phyloP scores from a whole-genome alignment of 2,113 vertebrate genomes.

The Cryptoleucopteryx plumbea region DNA sequence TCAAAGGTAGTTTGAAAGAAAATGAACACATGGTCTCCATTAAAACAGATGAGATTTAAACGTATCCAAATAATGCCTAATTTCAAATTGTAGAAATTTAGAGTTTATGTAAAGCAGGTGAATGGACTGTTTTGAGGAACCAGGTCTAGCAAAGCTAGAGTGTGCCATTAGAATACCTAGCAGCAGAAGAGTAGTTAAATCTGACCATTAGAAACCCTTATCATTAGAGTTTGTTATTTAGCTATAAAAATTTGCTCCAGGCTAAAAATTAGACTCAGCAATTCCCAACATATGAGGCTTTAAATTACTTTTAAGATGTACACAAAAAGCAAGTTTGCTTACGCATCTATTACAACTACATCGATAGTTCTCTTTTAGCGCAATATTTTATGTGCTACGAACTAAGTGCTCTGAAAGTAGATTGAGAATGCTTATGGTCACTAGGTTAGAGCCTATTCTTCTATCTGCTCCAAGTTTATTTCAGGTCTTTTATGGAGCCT shows the following conservation, averaged over 20 bases:
- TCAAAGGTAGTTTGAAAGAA: slow-evolving; percentile 30
- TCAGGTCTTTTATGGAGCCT: neutral
- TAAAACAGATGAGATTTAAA: slow-evolving; percentile 30
- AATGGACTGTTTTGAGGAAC: neutral
- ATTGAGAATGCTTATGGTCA: neutral
- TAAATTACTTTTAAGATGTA: slow-evolving; percentile 27
- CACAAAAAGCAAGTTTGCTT: slow-evolving; percentile 29
- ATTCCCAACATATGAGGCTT: neutral
- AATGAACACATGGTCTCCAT: neutral
- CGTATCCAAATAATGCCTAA: neutral
- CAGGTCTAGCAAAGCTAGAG: neutral
- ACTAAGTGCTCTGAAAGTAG: neutral
- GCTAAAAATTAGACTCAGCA: slow-evolving; percentile 39
- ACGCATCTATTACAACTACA: neutral
- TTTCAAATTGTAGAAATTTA: neutral
- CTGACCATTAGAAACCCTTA: slow-evolving; percentile 23
- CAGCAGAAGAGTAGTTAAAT: neutral
- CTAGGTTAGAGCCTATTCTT: neutral
- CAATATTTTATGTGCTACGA: neutral
- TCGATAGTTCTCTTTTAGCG: neutral
- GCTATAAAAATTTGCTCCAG: slow-evolving; percentile 7
- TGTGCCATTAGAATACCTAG: neutral
- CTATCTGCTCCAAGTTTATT: neutral
- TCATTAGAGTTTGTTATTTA: neutral
- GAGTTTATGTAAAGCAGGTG: neutral